These are phyloP conservation scores for Tupiocoris notatus DNA, from an alignment of 2,888 invertebrate genomes.

Conservation along the genomic window DNA sequence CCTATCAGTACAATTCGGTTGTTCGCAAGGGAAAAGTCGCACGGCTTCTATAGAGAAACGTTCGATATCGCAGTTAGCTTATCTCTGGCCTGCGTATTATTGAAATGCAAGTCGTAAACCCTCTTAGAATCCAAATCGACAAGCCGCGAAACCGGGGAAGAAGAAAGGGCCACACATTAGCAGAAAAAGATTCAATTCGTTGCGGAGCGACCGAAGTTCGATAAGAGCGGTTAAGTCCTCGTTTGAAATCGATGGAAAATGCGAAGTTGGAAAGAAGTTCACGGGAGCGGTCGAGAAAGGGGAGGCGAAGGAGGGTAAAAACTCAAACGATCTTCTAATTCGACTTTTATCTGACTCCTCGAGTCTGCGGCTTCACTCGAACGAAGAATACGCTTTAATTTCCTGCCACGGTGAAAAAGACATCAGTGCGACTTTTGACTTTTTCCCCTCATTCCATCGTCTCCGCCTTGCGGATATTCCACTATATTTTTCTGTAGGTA, in stretches of 20 bases:
- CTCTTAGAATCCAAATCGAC: background rate
- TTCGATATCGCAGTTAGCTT: constrained; percentile 22
- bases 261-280: background rate
- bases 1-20: background rate
- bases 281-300: background rate
- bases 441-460: background rate
- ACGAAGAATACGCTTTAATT: constrained; percentile 41
- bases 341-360: constrained; percentile 40
- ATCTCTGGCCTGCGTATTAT: constrained; percentile 13
- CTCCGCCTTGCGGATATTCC: background rate
- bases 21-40: no score
- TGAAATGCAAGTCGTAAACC: constrained; percentile 3
- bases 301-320: background rate
- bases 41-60: no score
- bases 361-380: constrained; percentile 20
- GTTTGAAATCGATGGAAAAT: background rate
- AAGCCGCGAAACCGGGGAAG: background rate
- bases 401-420: constrained; percentile 21
- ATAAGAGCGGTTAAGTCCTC: constrained; percentile 8
- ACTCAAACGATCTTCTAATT: constrained; percentile 43
- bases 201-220: constrained; percentile 1
- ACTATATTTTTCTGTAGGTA: constrained; percentile 17
- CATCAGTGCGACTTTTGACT: background rate
- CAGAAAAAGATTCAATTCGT: constrained; percentile 17
- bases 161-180: constrained; percentile 11